phyloP scores from a whole-genome alignment of 2,888 invertebrate species.

The Caenorhabditis uteleia region DNA sequence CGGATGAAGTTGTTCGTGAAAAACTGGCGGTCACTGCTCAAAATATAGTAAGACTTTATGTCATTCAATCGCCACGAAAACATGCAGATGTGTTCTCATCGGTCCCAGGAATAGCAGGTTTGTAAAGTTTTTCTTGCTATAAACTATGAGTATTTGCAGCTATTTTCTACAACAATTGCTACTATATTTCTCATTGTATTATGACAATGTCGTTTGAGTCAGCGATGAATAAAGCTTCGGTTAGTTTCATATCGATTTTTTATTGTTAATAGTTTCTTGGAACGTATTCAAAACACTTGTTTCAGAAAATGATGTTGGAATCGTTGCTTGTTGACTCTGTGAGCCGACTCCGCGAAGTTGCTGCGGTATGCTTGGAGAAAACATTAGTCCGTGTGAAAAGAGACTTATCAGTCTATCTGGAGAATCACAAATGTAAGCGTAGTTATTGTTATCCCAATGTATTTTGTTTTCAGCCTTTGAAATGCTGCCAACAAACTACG shows the following conservation, averaged over 20 bases:
- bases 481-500: conserved; percentile 16
- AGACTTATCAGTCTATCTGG: conserved; percentile 34
- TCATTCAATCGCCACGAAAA: conserved; percentile 53
- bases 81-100: conserved; percentile 56
- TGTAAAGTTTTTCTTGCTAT: too few species aligned
- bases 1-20: conserved; percentile 43
- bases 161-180: conserved; percentile 65
- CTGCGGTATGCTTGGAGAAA: conserved; percentile 54
- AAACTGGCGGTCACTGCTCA: conserved; percentile 55
- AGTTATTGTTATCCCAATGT: background rate
- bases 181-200: conserved; percentile 61
- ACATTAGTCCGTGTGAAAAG: conserved; percentile 47
- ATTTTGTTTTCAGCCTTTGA: conserved; percentile 19
- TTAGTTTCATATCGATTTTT: background rate
- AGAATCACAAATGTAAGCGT: conserved; percentile 8
- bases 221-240: background rate
- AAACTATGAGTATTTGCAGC: too few species aligned
- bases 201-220: conserved; percentile 46
- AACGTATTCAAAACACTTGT: background rate
- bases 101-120: conserved; percentile 62
- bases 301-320: conserved; percentile 26
- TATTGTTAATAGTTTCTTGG: background rate
- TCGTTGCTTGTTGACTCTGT: conserved; percentile 49
- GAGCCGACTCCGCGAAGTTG: conserved; percentile 47
- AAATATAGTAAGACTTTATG: conserved; percentile 60